Evolutionary conservation across 1,140 invertebrate species (phyloP).

Genomic region (Daktulosphaira vitifoliae): DNA sequence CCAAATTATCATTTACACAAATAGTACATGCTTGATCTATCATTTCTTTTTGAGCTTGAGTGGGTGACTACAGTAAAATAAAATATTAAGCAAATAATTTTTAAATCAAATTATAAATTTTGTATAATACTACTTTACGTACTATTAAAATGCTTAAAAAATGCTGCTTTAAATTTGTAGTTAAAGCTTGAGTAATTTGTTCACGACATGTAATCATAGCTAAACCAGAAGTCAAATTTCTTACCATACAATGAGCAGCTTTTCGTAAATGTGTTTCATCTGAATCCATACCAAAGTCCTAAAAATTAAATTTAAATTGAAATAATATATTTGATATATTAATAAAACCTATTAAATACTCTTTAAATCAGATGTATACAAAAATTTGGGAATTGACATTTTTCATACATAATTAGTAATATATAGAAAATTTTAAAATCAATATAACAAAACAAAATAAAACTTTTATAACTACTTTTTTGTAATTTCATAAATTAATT

Average conservation of each 20-base stretch:
- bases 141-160: slow-evolving; percentile 61
- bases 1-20: slow-evolving; percentile 89
- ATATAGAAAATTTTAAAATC: too few species aligned
- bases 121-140: too few species aligned
- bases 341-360: too few species aligned
- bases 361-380: too few species aligned
- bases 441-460: too few species aligned
- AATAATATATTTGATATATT: too few species aligned
- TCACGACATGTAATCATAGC: slow-evolving; percentile 96
- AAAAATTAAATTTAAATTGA: slow-evolving; percentile 10
- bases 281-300: slow-evolving; percentile 92
- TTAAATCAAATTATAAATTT: too few species aligned
- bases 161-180: slow-evolving; percentile 73
- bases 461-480: too few species aligned
- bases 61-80: slow-evolving; percentile 45
- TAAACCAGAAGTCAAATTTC: slow-evolving; percentile 93
- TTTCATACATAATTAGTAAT: too few species aligned
- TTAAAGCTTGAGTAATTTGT: slow-evolving; percentile 76
- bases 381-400: too few species aligned
- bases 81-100: too few species aligned
- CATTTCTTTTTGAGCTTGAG: slow-evolving; percentile 72
- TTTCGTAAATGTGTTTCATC: slow-evolving; percentile 86
- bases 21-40: slow-evolving; percentile 78
- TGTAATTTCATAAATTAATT: too few species aligned
- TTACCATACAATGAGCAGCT: slow-evolving; percentile 92